These are phyloP conservation scores for Esox lucius DNA, from an alignment of 2,797 vertebrate genomes.

Conservation along the genomic window DNA sequence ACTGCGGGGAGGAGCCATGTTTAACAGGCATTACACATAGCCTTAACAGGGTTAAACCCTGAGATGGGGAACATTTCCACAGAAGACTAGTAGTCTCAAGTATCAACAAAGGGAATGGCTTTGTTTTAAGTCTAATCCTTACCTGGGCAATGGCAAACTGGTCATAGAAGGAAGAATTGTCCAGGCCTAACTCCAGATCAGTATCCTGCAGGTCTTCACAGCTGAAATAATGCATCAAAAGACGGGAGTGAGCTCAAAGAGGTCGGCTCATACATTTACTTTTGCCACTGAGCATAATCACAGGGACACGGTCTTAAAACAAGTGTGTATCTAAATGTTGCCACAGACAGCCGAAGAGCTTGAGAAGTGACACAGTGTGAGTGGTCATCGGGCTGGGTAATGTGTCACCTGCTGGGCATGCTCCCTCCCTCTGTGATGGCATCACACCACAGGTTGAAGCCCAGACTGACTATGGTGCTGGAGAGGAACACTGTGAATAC, in stretches of 20 bases:
- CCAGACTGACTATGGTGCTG: constrained; percentile 94
- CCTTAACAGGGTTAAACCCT: neutral
- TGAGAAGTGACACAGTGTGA: neutral
- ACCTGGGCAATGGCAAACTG: constrained; percentile 97
- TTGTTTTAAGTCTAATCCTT: constrained; percentile 24
- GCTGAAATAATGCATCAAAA: constrained; percentile 64
- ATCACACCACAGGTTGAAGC: constrained; percentile 97
- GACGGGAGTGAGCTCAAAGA: constrained; percentile 1
- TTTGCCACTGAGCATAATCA: neutral
- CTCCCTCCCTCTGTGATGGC: constrained; percentile 89
- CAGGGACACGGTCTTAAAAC: neutral
- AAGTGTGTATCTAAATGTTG: neutral
- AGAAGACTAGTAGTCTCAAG: neutral
- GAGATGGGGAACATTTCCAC: neutral
- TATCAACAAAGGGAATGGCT: neutral
- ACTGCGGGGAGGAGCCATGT: constrained; percentile 68
- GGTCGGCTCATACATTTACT: neutral
- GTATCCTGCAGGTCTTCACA: constrained; percentile 91
- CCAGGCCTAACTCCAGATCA: constrained; percentile 87
- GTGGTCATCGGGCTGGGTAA: neutral
- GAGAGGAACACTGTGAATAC: constrained; percentile 93
- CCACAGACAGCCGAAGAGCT: neutral
- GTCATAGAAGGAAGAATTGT: constrained; percentile 94
- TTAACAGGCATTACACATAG: neutral
- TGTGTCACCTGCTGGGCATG: constrained; percentile 84